Conservation (phyloP, 1,140 invertebrate species). For the Hyles vespertilio region DNA sequence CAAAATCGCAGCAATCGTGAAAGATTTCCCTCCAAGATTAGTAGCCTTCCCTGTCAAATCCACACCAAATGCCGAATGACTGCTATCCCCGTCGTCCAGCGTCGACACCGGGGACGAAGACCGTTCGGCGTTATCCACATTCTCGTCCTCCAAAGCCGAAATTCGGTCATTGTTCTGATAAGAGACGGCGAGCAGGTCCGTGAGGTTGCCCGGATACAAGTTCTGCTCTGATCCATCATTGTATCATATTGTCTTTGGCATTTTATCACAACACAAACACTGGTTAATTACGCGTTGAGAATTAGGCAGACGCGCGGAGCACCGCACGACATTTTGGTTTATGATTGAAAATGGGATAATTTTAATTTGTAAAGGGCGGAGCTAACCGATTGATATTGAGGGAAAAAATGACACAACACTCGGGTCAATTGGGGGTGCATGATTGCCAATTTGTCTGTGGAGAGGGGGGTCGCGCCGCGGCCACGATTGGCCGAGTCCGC, state of each 20-base stretch:
- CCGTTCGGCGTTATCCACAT: slow-evolving; percentile 29
- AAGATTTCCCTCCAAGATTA: slow-evolving; percentile 61
- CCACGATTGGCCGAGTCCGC: slow-evolving; percentile 43
- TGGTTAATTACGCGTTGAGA: not conserved
- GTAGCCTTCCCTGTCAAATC: slow-evolving; percentile 60
- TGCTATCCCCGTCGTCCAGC: slow-evolving; percentile 52
- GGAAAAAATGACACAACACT: slow-evolving; percentile 65
- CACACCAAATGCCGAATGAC: slow-evolving; percentile 56
- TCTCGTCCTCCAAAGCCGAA: slow-evolving; percentile 34
- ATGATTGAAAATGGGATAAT: slow-evolving; percentile 48
- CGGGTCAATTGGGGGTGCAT: slow-evolving; percentile 57
- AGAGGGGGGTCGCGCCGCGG: slow-evolving; percentile 23
- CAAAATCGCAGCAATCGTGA: slow-evolving; percentile 67
- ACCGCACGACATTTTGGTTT: slow-evolving; percentile 40
- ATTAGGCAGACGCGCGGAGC: slow-evolving; percentile 21
- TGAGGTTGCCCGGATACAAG: slow-evolving; percentile 50
- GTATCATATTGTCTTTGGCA: slow-evolving; percentile 1
- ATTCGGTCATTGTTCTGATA: slow-evolving; percentile 47
- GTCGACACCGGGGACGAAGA: slow-evolving; percentile 38
- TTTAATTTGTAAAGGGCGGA: slow-evolving; percentile 52
- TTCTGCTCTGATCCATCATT: slow-evolving; percentile 50
- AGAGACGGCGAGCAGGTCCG: slow-evolving; percentile 41
- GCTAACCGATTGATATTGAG: slow-evolving; percentile 54
- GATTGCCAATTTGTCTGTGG: slow-evolving; percentile 24
- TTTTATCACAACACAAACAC: too few relatives aligned